Conservation (phyloP, 2,113 vertebrate species). For the Scomber japonicus region DNA sequence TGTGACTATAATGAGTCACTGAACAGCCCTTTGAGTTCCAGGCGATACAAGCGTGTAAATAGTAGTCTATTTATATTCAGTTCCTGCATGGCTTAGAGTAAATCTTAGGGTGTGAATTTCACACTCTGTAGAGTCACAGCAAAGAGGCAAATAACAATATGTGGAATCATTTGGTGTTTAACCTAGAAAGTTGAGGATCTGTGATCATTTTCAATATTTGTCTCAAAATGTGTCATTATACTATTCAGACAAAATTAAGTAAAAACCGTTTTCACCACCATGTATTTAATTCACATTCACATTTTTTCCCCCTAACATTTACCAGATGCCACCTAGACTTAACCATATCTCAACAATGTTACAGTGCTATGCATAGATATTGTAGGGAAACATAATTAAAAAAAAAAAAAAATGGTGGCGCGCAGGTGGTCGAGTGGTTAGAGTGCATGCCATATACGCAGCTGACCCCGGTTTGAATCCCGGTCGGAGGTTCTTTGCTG, state of each 20-base stretch:
- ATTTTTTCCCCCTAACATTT: no score
- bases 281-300: background rate
- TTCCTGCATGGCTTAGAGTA: background rate
- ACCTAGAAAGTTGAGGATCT: background rate
- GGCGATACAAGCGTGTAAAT: background rate
- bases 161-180: background rate
- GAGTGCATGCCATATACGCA: no score
- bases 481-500: no score
- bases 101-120: constrained; percentile 8
- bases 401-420: no score
- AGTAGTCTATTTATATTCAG: constrained; percentile 23
- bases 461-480: no score
- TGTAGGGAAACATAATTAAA: no score
- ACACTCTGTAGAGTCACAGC: background rate
- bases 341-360: background rate
- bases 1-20: constrained; percentile 29
- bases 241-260: background rate
- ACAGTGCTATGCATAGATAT: no score
- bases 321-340: background rate
- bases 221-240: background rate
- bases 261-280: background rate
- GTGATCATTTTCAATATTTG: constrained; percentile 8
- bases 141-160: background rate
- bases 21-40: constrained; percentile 8
- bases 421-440: no score